Conservation (phyloP, 2,888 invertebrate species). For the Apomyelois bistriatella region DNA sequence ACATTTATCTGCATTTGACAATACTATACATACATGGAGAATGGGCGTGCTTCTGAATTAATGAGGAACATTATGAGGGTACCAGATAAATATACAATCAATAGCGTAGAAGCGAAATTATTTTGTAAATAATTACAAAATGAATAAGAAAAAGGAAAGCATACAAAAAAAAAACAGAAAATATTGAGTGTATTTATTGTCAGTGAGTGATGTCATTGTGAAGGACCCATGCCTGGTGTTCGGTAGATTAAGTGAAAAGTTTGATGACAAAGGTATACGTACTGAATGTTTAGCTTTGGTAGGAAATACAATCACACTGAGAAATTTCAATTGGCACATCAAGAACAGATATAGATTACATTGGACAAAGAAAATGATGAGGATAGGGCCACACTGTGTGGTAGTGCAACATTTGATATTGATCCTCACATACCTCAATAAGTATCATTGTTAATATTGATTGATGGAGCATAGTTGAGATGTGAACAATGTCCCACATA, state of each 20-base stretch:
- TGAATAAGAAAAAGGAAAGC: background rate
- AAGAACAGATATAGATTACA: slow-evolving; percentile 23
- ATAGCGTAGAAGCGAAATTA: too few species aligned
- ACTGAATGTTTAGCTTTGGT: background rate
- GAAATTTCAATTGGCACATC: slow-evolving; percentile 12
- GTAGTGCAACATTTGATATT: slow-evolving; percentile 36
- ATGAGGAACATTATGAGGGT: too few species aligned
- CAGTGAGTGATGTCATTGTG: slow-evolving; percentile 1
- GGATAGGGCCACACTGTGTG: slow-evolving; percentile 30
- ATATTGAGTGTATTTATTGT: background rate
- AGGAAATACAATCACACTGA: background rate
- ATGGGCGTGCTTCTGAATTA: too few species aligned
- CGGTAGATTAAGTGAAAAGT: background rate
- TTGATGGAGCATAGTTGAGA: too few species aligned
- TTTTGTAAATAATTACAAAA: background rate
- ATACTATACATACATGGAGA: too few species aligned
- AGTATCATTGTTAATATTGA: slow-evolving; percentile 15
- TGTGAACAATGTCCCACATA: slow-evolving; percentile 18
- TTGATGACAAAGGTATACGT: slow-evolving; percentile 1
- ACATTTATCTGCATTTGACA: too few species aligned
- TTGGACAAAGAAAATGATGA: slow-evolving; percentile 14
- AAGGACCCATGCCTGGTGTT: slow-evolving; percentile 7
- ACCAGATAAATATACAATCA: too few species aligned
- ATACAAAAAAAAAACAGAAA: slow-evolving; percentile 1
- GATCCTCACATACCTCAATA: slow-evolving; percentile 43